These are phyloP conservation scores for Hiodon tergisus DNA, from an alignment of 2,113 vertebrate genomes.

Conservation along the genomic window DNA sequence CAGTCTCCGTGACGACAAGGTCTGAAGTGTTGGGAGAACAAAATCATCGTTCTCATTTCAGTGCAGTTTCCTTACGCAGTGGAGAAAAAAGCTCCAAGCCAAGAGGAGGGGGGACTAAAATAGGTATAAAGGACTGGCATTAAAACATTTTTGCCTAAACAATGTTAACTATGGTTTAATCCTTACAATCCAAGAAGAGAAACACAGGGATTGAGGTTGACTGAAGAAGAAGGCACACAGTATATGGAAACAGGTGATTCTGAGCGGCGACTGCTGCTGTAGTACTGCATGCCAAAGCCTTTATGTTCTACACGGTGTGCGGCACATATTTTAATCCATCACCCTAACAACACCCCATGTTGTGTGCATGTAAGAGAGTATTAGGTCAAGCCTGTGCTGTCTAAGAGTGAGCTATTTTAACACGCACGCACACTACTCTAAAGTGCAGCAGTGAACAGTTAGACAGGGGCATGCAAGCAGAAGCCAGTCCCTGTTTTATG, in stretches of 20 bases:
- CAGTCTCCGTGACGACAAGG: conserved; percentile 49
- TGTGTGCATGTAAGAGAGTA: conserved; percentile 18
- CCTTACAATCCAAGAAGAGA: conserved; percentile 26
- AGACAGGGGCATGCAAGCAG: conserved; percentile 36
- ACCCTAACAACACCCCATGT: conserved; percentile 34
- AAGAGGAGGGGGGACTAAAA: conserved; percentile 43
- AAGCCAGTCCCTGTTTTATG: conserved; percentile 44
- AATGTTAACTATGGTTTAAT: conserved; percentile 35
- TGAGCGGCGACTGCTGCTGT: conserved; percentile 24
- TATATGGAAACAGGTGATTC: conserved; percentile 32
- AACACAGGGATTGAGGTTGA: neutral
- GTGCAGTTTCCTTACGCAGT: conserved; percentile 64
- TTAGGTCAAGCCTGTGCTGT: conserved; percentile 11
- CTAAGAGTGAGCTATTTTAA: conserved; percentile 1
- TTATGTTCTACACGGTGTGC: conserved; percentile 35
- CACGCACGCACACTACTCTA: conserved; percentile 9
- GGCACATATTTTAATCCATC: conserved; percentile 53
- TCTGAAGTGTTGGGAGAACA: conserved; percentile 67
- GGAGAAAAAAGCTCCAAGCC: conserved; percentile 56
- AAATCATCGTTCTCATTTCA: conserved; percentile 67
- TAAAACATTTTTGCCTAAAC: conserved; percentile 46
- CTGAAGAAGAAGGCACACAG: neutral
- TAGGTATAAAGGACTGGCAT: conserved; percentile 48
- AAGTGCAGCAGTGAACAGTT: conserved; percentile 31
- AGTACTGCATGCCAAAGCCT: conserved; percentile 29